Conservation (phyloP, 2,888 invertebrate genomes). For the Cenopis cana region DNA sequence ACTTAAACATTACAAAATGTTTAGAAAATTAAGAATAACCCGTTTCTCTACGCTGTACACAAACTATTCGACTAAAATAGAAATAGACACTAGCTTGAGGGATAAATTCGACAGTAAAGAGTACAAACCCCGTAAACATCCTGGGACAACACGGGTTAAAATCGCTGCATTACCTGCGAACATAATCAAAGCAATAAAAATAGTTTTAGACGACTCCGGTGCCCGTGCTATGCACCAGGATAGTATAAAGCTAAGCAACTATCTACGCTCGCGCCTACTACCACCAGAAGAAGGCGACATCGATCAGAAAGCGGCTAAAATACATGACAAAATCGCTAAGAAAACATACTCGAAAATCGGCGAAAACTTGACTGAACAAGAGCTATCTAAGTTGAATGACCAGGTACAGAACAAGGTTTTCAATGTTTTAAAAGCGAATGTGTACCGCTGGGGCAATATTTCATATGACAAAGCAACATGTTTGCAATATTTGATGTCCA, state of each 20-base stretch:
- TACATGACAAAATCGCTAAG: slow-evolving; percentile 69
- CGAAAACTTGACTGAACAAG: slow-evolving; percentile 61
- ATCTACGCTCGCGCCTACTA: slow-evolving; percentile 86
- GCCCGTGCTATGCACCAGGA: slow-evolving; percentile 83
- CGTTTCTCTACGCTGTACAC: slow-evolving; percentile 55
- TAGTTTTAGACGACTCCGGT: slow-evolving; percentile 84
- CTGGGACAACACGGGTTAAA: slow-evolving; percentile 86
- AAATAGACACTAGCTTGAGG: slow-evolving; percentile 79
- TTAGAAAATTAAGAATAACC: slow-evolving; percentile 65
- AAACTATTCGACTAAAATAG: slow-evolving; percentile 72
- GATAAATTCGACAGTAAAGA: slow-evolving; percentile 80
- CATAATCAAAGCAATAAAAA: slow-evolving; percentile 84
- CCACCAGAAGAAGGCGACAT: slow-evolving; percentile 87
- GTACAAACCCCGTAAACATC: slow-evolving; percentile 89
- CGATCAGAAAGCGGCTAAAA: slow-evolving; percentile 70
- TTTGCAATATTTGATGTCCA: slow-evolving; percentile 88
- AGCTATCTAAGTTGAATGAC: slow-evolving; percentile 71
- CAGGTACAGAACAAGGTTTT: slow-evolving; percentile 83
- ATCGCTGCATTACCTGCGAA: slow-evolving; percentile 85
- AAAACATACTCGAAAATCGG: slow-evolving; percentile 60
- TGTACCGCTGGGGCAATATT: slow-evolving; percentile 91
- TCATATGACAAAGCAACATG: slow-evolving; percentile 87
- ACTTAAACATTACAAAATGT: slow-evolving; percentile 59
- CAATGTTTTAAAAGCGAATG: slow-evolving; percentile 83
- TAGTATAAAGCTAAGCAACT: slow-evolving; percentile 82